Conservation (phyloP, 2,888 invertebrate genomes). For the Margaritifera margaritifera region DNA sequence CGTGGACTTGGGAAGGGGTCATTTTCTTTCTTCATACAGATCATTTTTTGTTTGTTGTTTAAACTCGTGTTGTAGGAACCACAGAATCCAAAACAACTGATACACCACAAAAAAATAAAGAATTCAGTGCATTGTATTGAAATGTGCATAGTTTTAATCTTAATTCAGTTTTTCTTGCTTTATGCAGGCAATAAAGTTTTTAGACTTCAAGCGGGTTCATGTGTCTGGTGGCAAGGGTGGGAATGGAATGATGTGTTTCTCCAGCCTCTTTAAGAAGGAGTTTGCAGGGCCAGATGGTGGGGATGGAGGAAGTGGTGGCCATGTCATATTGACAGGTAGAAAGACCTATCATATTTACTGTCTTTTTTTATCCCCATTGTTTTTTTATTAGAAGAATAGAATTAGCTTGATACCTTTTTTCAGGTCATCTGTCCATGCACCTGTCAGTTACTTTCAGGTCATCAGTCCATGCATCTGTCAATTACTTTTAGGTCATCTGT, state of each 20-base stretch:
- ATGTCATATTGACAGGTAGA: conserved; percentile 85
- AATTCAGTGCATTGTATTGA: no score
- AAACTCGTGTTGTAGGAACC: no score
- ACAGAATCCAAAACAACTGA: no score
- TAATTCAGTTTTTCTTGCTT: neutral
- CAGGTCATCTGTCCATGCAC: neutral
- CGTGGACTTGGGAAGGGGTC: no score
- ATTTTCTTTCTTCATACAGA: no score
- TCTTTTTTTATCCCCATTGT: neutral
- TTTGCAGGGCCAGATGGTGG: conserved; percentile 92
- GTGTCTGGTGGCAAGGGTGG: conserved; percentile 92
- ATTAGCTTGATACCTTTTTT: neutral
- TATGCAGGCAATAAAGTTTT: conserved; percentile 75
- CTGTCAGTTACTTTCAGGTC: neutral
- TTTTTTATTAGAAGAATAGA: neutral
- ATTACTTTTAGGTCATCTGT: neutral
- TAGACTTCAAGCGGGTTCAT: conserved; percentile 81
- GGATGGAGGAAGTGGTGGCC: conserved; percentile 96
- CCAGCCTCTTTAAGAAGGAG: conserved; percentile 87
- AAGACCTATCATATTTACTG: neutral
- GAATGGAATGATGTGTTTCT: conserved; percentile 91
- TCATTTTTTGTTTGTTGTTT: no score
- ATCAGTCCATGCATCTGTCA: neutral
- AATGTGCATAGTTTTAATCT: no score
- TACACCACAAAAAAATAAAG: no score